Base-by-base conservation (phyloP, 2,888 invertebrate genomes). In the Ornithoptera priamus region DNA sequence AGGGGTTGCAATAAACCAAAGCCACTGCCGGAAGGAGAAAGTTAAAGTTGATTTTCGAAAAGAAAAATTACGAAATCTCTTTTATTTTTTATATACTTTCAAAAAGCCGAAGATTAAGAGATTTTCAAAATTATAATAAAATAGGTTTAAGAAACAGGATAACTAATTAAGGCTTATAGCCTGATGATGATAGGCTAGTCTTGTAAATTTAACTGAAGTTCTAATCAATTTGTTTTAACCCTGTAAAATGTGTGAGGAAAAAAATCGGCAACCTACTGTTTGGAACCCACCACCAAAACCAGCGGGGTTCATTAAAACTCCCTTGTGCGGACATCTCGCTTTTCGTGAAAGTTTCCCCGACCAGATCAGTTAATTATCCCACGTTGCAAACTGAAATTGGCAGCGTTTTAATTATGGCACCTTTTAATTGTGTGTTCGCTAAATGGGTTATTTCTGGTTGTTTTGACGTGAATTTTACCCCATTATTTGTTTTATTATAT, bases 401-500 rank as follows among this genome's bases (percentile, higher is more conserved):
- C 74, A 77, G 77, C 73, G 75, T 80, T 82, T 83, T 84, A 84
- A 86, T 85, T 83, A 81, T 80, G 78, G 77, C 80, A 80, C 69
- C 77, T 71, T 78, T 80, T 80, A 82, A 82, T 79, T 77, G 74
- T 30, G 30, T 30, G 30, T 30, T 30, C 72, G 76, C 72, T 77
- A 79, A 83, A 77, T 80, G 78, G 80, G 77, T 74, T 77, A 79
- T 78, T 77, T 73, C 74, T 75, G 72, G 76, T 73, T 75, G 46
- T 74, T 76, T 70, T 72, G 69, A 71, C 73, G 75, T 76, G 77
- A 80, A 84, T 79, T 78, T 78, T 78, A 77, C 75, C 76, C 74
- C 72, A 74, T 78, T 76, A 75, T 71, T 71, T 71, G 74, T 70
- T 76, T 72, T 77, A 71, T 75, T 74, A 72, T 73, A 73, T 57